Conservation (phyloP, 2,113 vertebrate species). For the Ophiodon elongatus region DNA sequence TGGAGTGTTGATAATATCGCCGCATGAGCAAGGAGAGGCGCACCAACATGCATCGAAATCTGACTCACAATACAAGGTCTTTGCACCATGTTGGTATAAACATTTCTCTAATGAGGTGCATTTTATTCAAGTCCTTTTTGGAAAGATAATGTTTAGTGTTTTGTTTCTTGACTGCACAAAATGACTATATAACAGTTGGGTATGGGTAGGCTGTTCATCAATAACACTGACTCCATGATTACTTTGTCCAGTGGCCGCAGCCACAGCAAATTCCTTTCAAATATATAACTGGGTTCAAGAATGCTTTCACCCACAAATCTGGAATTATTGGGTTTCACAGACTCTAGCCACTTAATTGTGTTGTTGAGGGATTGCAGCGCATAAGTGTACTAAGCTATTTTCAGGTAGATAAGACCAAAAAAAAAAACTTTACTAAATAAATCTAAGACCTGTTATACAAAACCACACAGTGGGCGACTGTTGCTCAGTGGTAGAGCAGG, state of each 20-base stretch:
- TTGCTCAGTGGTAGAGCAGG: too few species aligned
- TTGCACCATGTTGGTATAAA: neutral
- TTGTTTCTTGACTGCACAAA: conserved; percentile 12
- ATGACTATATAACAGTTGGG: neutral
- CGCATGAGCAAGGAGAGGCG: conserved; percentile 32
- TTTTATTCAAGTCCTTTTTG: neutral
- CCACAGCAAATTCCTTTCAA: neutral
- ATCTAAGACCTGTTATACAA: neutral
- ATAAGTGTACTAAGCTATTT: neutral
- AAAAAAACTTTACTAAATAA: neutral
- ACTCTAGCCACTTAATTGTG: neutral
- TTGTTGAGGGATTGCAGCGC: neutral
- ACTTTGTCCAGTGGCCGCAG: neutral
- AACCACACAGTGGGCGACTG: too few species aligned
- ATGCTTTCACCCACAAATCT: neutral
- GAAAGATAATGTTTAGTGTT: neutral
- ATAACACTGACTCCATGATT: neutral
- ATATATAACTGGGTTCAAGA: neutral
- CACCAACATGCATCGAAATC: conserved; percentile 23
- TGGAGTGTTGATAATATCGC: conserved; percentile 57
- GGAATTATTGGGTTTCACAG: neutral
- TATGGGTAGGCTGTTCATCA: neutral
- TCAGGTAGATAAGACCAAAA: neutral
- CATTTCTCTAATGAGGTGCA: neutral
- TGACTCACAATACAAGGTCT: neutral